Evolutionary conservation across 92 coral and sea anemone species (phyloP).

Genomic region (Porites evermanni): DNA sequence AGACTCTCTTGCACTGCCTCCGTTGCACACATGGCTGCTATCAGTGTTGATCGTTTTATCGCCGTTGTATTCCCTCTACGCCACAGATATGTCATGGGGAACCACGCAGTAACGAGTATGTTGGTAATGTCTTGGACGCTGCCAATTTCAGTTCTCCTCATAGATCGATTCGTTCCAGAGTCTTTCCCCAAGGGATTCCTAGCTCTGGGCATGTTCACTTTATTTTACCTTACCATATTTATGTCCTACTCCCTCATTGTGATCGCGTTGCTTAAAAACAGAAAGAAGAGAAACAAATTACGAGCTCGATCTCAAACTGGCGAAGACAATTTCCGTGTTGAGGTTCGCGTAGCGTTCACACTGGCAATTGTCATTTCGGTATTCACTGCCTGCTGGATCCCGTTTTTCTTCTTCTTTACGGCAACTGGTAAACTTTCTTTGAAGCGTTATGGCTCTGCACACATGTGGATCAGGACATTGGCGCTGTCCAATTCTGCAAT

Average conservation of each 20-base stretch:
- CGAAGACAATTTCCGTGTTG: background rate
- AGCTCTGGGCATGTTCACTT: background rate
- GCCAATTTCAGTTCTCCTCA: conserved; percentile 1
- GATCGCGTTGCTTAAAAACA: conserved; percentile 7
- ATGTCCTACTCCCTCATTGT: conserved; percentile 4
- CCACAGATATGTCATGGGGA: conserved; percentile 35
- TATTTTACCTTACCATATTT: background rate
- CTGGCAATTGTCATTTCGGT: conserved; percentile 11
- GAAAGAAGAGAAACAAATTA: background rate
- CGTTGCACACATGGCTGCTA: conserved; percentile 51
- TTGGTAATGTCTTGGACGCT: conserved; percentile 34
- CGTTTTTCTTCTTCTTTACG: background rate
- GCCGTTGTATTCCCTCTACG: conserved; percentile 47
- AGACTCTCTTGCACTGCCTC: conserved; percentile 50
- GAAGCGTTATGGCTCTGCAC: background rate
- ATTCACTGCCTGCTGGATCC: conserved; percentile 18
- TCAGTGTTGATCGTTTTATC: conserved; percentile 53
- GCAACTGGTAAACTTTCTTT: background rate
- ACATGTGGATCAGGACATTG: conserved; percentile 17
- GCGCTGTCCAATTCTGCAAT: conserved; percentile 6
- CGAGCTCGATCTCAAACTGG: background rate
- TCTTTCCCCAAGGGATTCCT: conserved; percentile 3
- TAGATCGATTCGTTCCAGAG: background rate
- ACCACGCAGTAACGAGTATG: conserved; percentile 34
- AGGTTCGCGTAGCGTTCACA: conserved; percentile 9